Conservation (phyloP, 2,888 invertebrate species). For the Blastobasis lacticolella region DNA sequence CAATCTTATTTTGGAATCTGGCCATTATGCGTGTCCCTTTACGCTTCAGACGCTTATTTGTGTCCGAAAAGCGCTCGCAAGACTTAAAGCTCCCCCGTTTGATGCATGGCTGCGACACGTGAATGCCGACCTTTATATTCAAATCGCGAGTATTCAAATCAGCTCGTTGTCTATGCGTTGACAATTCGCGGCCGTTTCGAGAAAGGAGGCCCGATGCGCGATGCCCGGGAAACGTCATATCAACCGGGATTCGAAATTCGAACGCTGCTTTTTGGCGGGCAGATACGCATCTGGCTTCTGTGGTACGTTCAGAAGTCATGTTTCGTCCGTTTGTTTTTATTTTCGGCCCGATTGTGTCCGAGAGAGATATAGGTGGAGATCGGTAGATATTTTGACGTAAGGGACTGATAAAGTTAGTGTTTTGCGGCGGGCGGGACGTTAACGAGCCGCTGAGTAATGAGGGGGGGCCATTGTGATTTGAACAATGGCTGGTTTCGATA, state of each 20-base stretch:
- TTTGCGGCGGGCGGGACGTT: conserved; percentile 57
- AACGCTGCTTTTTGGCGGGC: conserved; percentile 54
- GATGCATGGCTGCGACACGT: conserved; percentile 67
- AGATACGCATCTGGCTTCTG: conserved; percentile 67
- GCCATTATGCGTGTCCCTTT: conserved; percentile 56
- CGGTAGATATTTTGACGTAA: conserved; percentile 65
- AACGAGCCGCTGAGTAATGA: conserved; percentile 71
- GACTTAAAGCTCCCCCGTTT: conserved; percentile 65
- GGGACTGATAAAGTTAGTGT: conserved; percentile 69
- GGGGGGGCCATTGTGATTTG: conserved; percentile 60
- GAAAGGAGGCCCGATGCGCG: conserved; percentile 40
- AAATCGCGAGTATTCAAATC: conserved; percentile 68
- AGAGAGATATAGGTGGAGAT: conserved; percentile 60
- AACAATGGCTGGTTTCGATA: conserved; percentile 59
- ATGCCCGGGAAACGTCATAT: conserved; percentile 58
- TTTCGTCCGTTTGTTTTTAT: conserved; percentile 42
- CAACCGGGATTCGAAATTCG: conserved; percentile 35
- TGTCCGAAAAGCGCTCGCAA: conserved; percentile 68
- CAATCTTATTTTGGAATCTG: too few species aligned
- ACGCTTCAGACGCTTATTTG: conserved; percentile 68
- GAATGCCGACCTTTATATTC: conserved; percentile 71
- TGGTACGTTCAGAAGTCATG: conserved; percentile 45
- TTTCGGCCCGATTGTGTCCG: conserved; percentile 58
- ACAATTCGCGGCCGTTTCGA: conserved; percentile 66
- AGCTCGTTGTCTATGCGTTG: conserved; percentile 66